A percentile compares a stretch with the other conserved stretches of the same genome.
Conservation (phyloP, 23 tunicate genomes). For the Diplosoma virens region DNA sequence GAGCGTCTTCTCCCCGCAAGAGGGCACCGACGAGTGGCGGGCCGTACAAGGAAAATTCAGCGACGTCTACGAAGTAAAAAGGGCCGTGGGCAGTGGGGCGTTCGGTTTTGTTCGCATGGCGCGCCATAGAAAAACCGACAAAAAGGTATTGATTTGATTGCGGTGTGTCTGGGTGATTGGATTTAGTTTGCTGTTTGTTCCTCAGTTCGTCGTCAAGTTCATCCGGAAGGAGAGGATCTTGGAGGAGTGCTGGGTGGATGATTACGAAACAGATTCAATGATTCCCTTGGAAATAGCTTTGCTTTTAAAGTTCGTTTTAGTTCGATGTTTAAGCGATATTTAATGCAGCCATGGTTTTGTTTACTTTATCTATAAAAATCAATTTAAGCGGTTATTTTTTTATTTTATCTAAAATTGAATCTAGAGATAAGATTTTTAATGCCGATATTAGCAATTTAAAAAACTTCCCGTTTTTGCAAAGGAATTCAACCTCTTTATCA, state of each 20-base stretch:
- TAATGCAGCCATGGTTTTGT: no score
- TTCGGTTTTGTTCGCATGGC: conserved; percentile 73
- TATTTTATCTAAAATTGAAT: no score
- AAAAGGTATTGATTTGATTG: no score
- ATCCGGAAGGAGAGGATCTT: conserved; percentile 69
- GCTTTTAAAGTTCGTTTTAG: conserved; percentile 44
- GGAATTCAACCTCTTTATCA: no score
- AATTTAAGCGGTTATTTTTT: no score
- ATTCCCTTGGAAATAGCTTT: conserved; percentile 71
- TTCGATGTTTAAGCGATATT: no score
- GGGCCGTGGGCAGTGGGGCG: conserved; percentile 63
- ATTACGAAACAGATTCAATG: conserved; percentile 44
- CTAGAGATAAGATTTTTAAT: no score
- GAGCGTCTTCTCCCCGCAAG: conserved; percentile 11
- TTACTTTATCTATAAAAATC: no score
- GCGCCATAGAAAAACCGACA: conserved; percentile 15
- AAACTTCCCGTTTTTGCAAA: no score
- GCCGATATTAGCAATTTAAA: no score
- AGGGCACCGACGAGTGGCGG: conserved; percentile 58
- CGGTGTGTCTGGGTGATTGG: no score
- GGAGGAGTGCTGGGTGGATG: conserved; percentile 88
- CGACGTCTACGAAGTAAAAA: conserved; percentile 35
- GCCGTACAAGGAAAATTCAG: conserved; percentile 65
- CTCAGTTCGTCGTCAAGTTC: conserved; percentile 74
- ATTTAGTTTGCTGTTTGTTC: not conserved